Conservation (phyloP, 2,113 vertebrate species). For the Ceratotherium simum region DNA sequence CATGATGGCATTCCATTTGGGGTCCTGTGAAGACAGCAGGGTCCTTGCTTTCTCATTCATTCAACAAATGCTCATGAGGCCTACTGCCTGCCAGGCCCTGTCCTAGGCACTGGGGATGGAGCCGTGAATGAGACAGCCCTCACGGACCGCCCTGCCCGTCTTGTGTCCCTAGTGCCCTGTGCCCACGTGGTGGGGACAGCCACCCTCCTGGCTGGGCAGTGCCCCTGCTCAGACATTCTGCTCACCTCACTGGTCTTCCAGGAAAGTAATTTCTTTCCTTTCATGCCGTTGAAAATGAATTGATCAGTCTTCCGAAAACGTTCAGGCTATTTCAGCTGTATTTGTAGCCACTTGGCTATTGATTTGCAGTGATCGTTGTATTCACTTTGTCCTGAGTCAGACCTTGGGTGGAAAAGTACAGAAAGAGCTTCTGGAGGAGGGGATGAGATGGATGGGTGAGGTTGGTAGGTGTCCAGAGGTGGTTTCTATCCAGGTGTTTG, state of each 20-base stretch:
- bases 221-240: neutral
- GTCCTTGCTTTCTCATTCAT: neutral
- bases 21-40: no score
- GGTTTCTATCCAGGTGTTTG: rapidly evolving
- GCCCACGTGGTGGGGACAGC: neutral
- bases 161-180: neutral
- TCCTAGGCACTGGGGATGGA: neutral
- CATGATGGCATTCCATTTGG: rapidly evolving
- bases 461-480: neutral
- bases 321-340: neutral
- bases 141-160: neutral
- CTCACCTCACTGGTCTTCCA: neutral
- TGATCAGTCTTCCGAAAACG: rapidly evolving
- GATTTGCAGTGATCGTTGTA: neutral
- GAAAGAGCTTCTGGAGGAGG: neutral
- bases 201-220: neutral
- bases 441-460: neutral
- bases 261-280: neutral
- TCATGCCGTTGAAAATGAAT: neutral
- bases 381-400: neutral
- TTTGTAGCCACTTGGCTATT: neutral
- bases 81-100: neutral
- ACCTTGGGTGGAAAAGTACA: neutral
- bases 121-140: neutral
- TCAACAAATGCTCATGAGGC: rapidly evolving